Base-by-base conservation (phyloP, 2,888 invertebrate species). In the Agrotis segetum region DNA sequence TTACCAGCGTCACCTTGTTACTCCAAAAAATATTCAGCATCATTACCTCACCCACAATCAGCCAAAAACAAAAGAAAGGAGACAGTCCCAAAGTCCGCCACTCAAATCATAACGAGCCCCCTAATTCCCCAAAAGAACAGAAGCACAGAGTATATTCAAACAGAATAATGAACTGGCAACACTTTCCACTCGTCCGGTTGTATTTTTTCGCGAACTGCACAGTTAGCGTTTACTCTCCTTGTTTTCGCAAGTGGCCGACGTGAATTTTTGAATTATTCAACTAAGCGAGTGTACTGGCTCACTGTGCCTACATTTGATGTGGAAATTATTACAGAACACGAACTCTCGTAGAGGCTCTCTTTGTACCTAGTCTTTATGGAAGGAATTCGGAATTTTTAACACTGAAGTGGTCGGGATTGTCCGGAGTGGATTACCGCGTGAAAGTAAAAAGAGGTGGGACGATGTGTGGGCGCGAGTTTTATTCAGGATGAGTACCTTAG, bases 221-320 rank as follows among this genome's bases (percentile, higher is more conserved):
- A 81, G 84, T 79, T 84, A 79, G 81, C 86, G 89, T 89, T 90
- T 88, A 89, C 87, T 89, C 85, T 84, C 81, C 87, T 88, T 89
- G 89, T 89, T 91, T 90, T 87, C 85, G 78, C 85, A 85, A 89
- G 86, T 87, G 90, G 87, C 84, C 87, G 83, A 87, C 84, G 87
- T 86, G 91, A 90, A 91, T 92, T 91, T 92, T 90, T 92, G 91
- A 92, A 92, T 92, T 89, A 92, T 92, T 92, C 91, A 92, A 86
- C 89, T 91, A 89, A 90, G 87, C 88, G 89, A 90, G 87, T 88
- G 86, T 86, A 86, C 88, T 86, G 79, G 80, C 77, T 75, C 79
- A 78, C 75, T 77, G 79, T 83, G 76, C 83, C 85, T 86, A 87
- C 85, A 85, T 79, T 83, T 74, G 79, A 77, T 86, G 79, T 81